A percentile compares a stretch with the other conserved stretches of the same genome.
These are phyloP conservation scores for Sclerurus mexicanus DNA, from an alignment of 2,113 vertebrate species.

Conservation along the genomic window DNA sequence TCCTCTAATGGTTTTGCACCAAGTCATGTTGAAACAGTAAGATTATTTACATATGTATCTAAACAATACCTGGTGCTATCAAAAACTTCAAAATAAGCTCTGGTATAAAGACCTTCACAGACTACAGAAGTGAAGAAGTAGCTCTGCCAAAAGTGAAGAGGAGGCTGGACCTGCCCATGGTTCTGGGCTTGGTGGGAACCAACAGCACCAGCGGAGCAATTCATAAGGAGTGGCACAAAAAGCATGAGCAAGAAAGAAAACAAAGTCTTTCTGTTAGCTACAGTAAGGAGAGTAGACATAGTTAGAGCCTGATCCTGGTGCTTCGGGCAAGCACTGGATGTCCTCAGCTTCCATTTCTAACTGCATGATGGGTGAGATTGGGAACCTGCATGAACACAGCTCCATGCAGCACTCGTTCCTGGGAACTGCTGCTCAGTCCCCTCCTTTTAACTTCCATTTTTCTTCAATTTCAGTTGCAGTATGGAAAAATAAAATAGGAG, in stretches of 20 bases:
- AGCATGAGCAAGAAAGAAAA: not conserved
- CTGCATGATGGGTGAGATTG: not conserved
- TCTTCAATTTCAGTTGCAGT: not conserved
- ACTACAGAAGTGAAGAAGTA: not conserved
- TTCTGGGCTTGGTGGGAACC: not conserved
- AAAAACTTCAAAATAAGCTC: not conserved
- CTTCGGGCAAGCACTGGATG: not conserved
- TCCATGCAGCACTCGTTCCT: not conserved
- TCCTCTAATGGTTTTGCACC: not conserved
- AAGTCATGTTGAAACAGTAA: not conserved
- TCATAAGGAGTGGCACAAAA: not conserved
- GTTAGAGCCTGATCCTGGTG: accelerated
- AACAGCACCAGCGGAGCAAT: not conserved
- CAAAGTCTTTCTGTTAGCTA: not conserved
- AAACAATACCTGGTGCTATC: not conserved
- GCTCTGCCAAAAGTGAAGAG: not conserved
- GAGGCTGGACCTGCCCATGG: not conserved
- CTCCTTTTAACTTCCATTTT: not conserved
- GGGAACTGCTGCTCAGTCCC: constrained; percentile 16
- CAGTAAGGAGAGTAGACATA: not conserved
- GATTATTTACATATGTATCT: not conserved
- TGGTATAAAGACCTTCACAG: not conserved
- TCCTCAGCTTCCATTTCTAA: not conserved
- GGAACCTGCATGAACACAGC: not conserved
- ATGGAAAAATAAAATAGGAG: not conserved